These are phyloP conservation scores for Pollimyrus isidori DNA, from an alignment of 2,113 vertebrate genomes.

Conservation along the genomic window DNA sequence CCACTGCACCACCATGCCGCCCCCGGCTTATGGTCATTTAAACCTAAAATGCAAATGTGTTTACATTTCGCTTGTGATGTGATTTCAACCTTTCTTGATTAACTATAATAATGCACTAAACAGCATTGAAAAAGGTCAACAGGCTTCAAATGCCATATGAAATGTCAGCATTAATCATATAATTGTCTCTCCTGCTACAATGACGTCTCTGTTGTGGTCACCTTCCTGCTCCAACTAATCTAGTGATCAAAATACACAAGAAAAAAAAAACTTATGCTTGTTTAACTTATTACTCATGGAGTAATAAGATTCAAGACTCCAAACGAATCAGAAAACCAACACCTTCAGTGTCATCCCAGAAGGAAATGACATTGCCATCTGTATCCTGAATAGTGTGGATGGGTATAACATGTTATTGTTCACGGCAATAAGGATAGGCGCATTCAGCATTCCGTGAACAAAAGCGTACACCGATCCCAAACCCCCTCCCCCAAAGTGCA, in stretches of 20 bases:
- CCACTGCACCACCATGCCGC: too few relatives aligned
- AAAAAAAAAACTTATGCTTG: background rate
- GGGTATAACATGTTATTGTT: background rate
- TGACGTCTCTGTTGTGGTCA: slow-evolving; percentile 37
- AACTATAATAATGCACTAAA: slow-evolving; percentile 63
- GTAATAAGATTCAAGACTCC: background rate
- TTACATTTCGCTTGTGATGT: slow-evolving; percentile 54
- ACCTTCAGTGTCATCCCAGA: background rate
- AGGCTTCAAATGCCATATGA: slow-evolving; percentile 36
- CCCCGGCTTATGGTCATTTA: background rate
- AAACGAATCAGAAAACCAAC: background rate
- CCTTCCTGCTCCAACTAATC: slow-evolving; percentile 6
- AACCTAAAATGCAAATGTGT: slow-evolving; percentile 36
- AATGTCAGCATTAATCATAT: slow-evolving; percentile 64
- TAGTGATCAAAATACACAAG: background rate
- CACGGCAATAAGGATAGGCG: too few relatives aligned
- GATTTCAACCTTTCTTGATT: slow-evolving; percentile 68
- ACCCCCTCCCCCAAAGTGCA: too few relatives aligned
- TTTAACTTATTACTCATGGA: background rate
- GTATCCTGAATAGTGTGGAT: background rate
- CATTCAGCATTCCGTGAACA: too few relatives aligned
- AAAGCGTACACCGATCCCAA: too few relatives aligned
- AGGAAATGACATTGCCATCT: background rate
- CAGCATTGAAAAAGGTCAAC: slow-evolving; percentile 69
- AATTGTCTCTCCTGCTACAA: slow-evolving; percentile 54